These are phyloP conservation scores for Ceramica pisi DNA, from an alignment of 2,888 invertebrate genomes.

Conservation along the genomic window DNA sequence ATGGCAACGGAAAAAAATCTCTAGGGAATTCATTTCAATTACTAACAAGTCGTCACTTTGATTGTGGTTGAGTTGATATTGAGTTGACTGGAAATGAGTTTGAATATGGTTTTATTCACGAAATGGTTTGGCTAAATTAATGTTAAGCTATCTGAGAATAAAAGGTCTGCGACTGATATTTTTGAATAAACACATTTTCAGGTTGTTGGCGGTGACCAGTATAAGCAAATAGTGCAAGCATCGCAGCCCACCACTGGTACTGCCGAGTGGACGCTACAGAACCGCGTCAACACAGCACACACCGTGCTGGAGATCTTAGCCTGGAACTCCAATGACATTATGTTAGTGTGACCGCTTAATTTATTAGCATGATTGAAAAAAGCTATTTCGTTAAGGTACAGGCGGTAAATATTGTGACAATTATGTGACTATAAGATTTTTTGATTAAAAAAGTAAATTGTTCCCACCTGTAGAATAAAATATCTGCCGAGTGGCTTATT, in stretches of 20 bases:
- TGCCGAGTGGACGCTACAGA: slow-evolving; percentile 75
- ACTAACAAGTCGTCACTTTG: neutral
- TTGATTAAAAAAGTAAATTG: too few relatives aligned
- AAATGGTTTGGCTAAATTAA: too few relatives aligned
- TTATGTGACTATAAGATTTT: too few relatives aligned
- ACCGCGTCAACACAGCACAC: slow-evolving; percentile 83
- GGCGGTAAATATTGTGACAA: neutral
- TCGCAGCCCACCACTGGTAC: slow-evolving; percentile 73
- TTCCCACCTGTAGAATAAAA: neutral
- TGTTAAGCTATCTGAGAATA: neutral
- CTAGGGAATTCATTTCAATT: neutral
- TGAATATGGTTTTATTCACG: too few relatives aligned
- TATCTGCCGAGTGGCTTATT: neutral
- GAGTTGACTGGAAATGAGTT: neutral
- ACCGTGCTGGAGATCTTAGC: slow-evolving; percentile 94
- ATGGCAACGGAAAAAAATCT: neutral
- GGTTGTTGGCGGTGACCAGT: slow-evolving; percentile 89
- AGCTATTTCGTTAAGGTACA: neutral
- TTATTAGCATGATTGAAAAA: neutral
- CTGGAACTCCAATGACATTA: slow-evolving; percentile 92
- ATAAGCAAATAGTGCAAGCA: slow-evolving; percentile 92
- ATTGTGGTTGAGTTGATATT: neutral
- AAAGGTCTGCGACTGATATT: neutral
- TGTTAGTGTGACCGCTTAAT: slow-evolving; percentile 89
- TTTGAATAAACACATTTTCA: slow-evolving; percentile 76